Conservation (phyloP, 2,797 vertebrate genomes). For the Dendrocincla tyrannina region DNA sequence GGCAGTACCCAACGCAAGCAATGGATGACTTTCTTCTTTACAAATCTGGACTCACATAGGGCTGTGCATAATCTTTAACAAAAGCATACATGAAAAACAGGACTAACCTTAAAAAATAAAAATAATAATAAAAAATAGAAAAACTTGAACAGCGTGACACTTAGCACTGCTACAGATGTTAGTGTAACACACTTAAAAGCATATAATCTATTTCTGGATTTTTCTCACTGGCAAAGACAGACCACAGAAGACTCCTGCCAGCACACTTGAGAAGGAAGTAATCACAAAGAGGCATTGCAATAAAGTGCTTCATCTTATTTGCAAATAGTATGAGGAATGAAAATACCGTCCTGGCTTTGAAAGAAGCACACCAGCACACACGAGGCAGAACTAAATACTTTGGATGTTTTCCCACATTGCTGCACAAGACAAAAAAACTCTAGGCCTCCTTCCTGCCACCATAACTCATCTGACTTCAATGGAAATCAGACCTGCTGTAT, state of each 20-base stretch:
- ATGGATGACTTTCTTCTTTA: not conserved
- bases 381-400: not conserved
- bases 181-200: not conserved
- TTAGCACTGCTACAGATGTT: not conserved
- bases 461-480: slow-evolving; percentile 32
- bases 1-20: accelerated
- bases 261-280: slow-evolving; percentile 12
- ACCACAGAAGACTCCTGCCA: not conserved
- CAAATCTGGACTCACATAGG: not conserved
- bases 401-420: slow-evolving; percentile 3
- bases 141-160: not conserved
- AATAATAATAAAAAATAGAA: accelerated
- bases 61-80: not conserved
- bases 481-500: slow-evolving; percentile 41
- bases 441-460: slow-evolving; percentile 1
- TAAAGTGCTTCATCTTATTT: slow-evolving; percentile 37
- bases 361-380: not conserved
- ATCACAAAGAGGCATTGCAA: slow-evolving; percentile 23
- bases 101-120: not conserved
- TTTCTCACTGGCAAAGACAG: slow-evolving; percentile 10
- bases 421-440: slow-evolving; percentile 10
- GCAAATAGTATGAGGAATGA: not conserved
- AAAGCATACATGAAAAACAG: not conserved
- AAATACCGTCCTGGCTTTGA: not conserved
- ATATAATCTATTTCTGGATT: slow-evolving; percentile 27